These are phyloP conservation scores for Atherix ibis DNA, from an alignment of 2,888 invertebrate species.

Conservation along the genomic window DNA sequence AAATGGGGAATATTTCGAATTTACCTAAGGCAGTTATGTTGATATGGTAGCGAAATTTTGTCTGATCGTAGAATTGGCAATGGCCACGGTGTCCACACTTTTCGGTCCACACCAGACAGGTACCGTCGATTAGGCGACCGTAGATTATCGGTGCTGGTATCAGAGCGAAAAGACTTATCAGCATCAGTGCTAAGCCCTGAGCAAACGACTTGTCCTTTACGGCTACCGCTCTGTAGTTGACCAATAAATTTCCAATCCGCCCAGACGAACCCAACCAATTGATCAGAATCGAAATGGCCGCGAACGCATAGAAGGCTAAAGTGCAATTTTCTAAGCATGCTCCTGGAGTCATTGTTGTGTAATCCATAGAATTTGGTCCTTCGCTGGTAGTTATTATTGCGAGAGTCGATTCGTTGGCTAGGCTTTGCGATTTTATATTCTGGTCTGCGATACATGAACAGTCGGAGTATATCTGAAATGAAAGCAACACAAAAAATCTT, in stretches of 20 bases:
- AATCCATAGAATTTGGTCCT: background rate
- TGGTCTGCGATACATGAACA: constrained; percentile 23
- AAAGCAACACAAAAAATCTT: too few relatives aligned
- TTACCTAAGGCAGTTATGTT: constrained; percentile 40
- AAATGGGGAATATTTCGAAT: background rate
- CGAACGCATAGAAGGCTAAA: constrained; percentile 35
- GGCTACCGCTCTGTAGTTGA: constrained; percentile 47
- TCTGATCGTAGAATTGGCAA: constrained; percentile 50
- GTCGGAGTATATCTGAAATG: constrained; percentile 11
- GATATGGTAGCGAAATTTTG: constrained; percentile 39
- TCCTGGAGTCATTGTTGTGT: constrained; percentile 26
- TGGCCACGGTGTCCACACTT: constrained; percentile 45
- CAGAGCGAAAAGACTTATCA: constrained; percentile 44
- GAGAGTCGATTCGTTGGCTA: too few relatives aligned
- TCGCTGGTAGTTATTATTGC: background rate
- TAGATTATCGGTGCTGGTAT: constrained; percentile 53
- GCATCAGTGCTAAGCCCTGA: constrained; percentile 43
- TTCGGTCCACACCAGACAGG: constrained; percentile 50
- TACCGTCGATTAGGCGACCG: constrained; percentile 47
- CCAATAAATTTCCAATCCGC: constrained; percentile 46
- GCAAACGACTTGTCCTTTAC: constrained; percentile 47
- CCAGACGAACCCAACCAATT: constrained; percentile 48
- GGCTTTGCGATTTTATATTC: too few relatives aligned
- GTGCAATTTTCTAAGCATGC: constrained; percentile 35
- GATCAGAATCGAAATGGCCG: constrained; percentile 35